Conservation (phyloP, 2,888 invertebrate species). For the Ecliptopera silaceata region DNA sequence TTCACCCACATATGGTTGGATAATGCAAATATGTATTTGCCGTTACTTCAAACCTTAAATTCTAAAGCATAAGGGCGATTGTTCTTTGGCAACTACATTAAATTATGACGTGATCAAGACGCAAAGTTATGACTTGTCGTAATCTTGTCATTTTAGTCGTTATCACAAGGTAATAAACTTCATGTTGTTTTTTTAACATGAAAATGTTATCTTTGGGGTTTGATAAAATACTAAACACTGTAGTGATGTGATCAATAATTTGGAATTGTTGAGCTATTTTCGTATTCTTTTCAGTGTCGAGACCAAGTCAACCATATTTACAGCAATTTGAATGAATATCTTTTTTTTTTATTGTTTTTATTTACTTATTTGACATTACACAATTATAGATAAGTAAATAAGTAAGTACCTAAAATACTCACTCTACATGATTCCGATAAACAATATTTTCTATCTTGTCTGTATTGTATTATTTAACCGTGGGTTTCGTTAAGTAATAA, state of each 20-base stretch:
- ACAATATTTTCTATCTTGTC: no score
- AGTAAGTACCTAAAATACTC: no score
- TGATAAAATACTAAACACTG: slow-evolving; percentile 13
- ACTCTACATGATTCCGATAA: no score
- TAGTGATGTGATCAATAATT: slow-evolving; percentile 10
- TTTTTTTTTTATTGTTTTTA: no score
- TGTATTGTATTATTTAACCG: no score
- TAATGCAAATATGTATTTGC: slow-evolving; percentile 11
- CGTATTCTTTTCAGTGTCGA: no score
- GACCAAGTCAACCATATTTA: no score
- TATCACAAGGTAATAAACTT: slow-evolving; percentile 4
- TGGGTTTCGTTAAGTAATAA: no score
- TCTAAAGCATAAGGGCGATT: background rate
- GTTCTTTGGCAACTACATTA: background rate
- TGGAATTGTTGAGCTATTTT: no score
- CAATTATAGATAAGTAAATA: no score
- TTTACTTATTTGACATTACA: no score
- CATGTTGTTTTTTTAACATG: background rate
- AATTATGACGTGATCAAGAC: background rate
- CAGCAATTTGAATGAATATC: no score
- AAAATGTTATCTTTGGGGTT: background rate
- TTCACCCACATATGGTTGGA: slow-evolving; percentile 15
- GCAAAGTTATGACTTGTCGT: background rate
- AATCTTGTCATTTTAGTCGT: background rate
- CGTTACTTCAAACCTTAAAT: background rate